Evolutionary conservation across 2,797 vertebrate species (phyloP), one percentile per base, ranked within the genome.

Genomic region (Moxostoma hubbsi): DNA sequence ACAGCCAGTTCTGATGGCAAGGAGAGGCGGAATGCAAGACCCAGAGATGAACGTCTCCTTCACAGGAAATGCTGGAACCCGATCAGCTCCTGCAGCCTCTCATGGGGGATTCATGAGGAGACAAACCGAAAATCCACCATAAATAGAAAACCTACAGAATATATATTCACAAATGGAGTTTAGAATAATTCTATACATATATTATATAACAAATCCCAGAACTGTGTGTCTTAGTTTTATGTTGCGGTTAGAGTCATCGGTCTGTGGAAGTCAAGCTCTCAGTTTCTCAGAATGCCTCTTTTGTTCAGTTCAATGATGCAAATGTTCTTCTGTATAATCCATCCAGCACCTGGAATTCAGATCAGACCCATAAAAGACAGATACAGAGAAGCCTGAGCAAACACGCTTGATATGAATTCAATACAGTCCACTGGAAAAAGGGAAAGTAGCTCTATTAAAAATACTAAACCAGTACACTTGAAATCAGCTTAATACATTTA

Each of bases 341-440:
- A 92, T 90, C 36, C 81, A 79, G 75, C 87, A 90, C 86, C 91
- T 91, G 92, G 92, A 91, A 91, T 89, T 91, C 90, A 89, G 87
- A 93, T 92, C 89, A 91, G 87, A 15, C 4, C 82, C 75, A 76
- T 59, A 47, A 66, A 63, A 55, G 79, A 85, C 82, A 61, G 65
- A 62, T 36, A 36, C 36, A 36, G 36, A 36, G 36, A 36, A 36
- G 36, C 36, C 81, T 79, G 73, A 16, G 82, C 85, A 85, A 82
- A 36, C 36, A 36, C 3, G 36, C 85, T 82, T 86, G 88, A 91
- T 89, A 89, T 87, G 89, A 92, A 91, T 88, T 59, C 74, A 79
- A 70, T n/a, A 9, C 57, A 8, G 15, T 18, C 57, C 16, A 16
- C 36, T 36, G 36, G 36, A 36, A 36, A 36, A 36, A 36, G 36